These are phyloP conservation scores for Pyrgilauda ruficollis DNA, from an alignment of 2,113 vertebrate genomes.

Conservation along the genomic window DNA sequence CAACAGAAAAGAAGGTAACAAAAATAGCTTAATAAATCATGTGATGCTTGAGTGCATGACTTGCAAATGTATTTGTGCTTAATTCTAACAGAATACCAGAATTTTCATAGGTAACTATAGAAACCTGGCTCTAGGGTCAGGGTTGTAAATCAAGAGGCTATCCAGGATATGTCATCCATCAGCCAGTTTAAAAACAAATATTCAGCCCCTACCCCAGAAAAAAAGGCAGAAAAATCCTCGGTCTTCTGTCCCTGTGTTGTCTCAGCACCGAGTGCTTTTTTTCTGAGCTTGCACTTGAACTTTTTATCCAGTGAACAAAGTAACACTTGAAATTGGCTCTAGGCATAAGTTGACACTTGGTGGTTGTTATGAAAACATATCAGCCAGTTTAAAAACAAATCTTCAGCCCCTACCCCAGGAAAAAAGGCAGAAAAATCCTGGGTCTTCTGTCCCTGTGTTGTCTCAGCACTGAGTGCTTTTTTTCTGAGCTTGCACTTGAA, in stretches of 20 bases:
- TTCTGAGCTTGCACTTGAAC: neutral
- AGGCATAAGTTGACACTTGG: neutral
- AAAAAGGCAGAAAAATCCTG: neutral
- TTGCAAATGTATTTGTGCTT: neutral
- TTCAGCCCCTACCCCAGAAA: neutral
- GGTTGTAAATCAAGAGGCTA: neutral
- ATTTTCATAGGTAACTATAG: neutral
- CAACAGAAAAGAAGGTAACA: neutral
- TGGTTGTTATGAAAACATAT: neutral
- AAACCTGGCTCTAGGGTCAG: neutral
- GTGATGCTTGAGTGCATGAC: neutral
- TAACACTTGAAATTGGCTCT: neutral
- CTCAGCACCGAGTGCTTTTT: neutral
- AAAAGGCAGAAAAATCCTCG: neutral
- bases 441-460: neutral
- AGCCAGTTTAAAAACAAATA: neutral
- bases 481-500: neutral
- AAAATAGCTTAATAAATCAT: constrained; percentile 27
- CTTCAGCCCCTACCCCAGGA: neutral
- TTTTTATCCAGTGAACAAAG: neutral
- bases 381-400: neutral
- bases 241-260: neutral
- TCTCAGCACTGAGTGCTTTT: neutral
- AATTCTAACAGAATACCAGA: neutral
- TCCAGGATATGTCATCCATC: neutral